Percentiles rank a stretch among this genome's conserved stretches.
phyloP scores from a whole-genome alignment of 2,113 vertebrate genomes.

The Calidris pygmaea region DNA sequence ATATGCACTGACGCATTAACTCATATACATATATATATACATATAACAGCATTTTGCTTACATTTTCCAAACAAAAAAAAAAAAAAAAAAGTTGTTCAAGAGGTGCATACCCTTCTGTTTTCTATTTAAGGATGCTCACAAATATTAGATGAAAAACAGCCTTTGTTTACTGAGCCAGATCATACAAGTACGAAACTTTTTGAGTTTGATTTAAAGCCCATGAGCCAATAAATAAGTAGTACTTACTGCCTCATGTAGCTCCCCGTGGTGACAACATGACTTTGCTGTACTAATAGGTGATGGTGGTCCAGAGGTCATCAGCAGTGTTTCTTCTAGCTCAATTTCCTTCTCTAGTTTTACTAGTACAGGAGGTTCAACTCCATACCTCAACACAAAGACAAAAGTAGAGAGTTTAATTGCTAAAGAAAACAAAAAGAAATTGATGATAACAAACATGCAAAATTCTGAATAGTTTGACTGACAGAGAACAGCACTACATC shows the following conservation, averaged over 20 bases:
- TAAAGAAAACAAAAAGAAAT: neutral
- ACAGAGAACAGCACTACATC: neutral
- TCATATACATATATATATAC: neutral
- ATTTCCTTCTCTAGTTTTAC: conserved; percentile 98
- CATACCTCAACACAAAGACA: conserved; percentile 78
- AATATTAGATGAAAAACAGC: neutral
- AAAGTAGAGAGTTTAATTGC: neutral
- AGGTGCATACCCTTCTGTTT: neutral
- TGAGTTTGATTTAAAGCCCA: neutral
- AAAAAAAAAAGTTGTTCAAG: neutral
- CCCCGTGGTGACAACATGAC: conserved; percentile 89
- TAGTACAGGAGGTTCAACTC: conserved; percentile 92
- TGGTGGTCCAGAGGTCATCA: conserved; percentile 81
- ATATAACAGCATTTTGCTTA: neutral
- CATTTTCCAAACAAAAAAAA: neutral
- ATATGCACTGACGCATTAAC: neutral
- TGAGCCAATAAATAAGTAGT: neutral
- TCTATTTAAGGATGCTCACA: neutral
- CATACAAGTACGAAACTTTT: neutral
- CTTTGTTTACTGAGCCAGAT: neutral
- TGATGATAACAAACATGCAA: neutral
- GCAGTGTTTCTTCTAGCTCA: conserved; percentile 91
- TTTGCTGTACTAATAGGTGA: conserved; percentile 83
- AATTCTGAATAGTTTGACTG: neutral
- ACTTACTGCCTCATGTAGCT: conserved; percentile 89